These are phyloP conservation scores for Mystacides longicornis DNA, from an alignment of 2,888 invertebrate genomes.

Conservation along the genomic window DNA sequence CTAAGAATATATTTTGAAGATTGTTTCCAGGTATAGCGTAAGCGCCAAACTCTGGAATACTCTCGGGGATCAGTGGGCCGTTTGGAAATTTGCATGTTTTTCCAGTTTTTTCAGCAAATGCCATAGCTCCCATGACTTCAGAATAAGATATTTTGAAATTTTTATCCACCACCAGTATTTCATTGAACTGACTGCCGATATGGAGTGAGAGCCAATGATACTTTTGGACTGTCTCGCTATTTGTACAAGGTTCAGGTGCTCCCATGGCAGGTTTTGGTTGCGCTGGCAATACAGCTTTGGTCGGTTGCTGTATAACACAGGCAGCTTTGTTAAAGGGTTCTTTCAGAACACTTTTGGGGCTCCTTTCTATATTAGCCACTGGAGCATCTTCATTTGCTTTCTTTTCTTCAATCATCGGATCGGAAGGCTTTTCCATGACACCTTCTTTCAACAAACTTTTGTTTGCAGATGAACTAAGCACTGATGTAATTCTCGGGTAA, in stretches of 20 bases:
- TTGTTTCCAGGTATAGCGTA: conserved; percentile 18
- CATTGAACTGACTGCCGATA: conserved; percentile 31
- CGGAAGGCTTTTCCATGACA: too few relatives aligned
- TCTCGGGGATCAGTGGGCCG: not conserved
- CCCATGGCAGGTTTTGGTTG: too few relatives aligned
- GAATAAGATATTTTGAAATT: not conserved
- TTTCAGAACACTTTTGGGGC: too few relatives aligned
- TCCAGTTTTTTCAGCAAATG: conserved; percentile 4
- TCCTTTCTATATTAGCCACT: too few relatives aligned
- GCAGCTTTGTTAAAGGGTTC: too few relatives aligned
- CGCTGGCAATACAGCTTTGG: too few relatives aligned
- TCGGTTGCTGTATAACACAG: too few relatives aligned
- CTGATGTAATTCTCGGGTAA: not conserved
- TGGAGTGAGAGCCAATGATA: not conserved
- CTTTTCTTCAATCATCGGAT: too few relatives aligned
- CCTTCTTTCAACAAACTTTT: too few relatives aligned
- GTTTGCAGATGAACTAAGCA: not conserved
- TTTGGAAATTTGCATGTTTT: conserved; percentile 12
- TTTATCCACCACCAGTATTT: conserved; percentile 38
- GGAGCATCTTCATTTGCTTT: too few relatives aligned
- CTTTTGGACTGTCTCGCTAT: not conserved
- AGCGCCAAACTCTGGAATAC: conserved; percentile 13
- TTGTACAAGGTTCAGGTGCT: not conserved
- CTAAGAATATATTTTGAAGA: conserved; percentile 10
- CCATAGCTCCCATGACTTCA: conserved; percentile 10